These are phyloP conservation scores for Dicyrtomina minuta DNA, from an alignment of 2,888 invertebrate genomes.

Conservation along the genomic window DNA sequence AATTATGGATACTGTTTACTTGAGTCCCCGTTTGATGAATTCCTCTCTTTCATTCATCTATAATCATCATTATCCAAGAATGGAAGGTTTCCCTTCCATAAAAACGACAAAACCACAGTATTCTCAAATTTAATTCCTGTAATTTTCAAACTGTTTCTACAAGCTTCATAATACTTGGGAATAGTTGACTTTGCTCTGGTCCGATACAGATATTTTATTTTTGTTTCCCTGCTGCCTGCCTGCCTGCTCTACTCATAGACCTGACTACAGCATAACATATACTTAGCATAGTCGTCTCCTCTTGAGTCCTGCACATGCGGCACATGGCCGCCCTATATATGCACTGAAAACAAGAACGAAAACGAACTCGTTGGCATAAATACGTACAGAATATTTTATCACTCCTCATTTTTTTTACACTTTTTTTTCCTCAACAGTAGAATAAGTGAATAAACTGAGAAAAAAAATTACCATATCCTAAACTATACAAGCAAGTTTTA, in stretches of 20 bases:
- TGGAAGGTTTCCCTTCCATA: slow-evolving; percentile 22
- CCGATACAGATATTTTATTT: too few relatives aligned
- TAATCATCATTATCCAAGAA: slow-evolving; percentile 24
- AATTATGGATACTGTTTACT: neutral
- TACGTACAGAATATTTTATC: neutral
- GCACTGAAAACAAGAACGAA: too few relatives aligned
- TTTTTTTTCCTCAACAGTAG: neutral
- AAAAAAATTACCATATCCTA: neutral
- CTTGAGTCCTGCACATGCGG: too few relatives aligned
- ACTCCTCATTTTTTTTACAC: neutral
- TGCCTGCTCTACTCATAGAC: too few relatives aligned
- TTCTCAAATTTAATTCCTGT: slow-evolving; percentile 29
- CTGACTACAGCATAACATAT: too few relatives aligned
- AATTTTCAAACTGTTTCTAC: slow-evolving; percentile 15
- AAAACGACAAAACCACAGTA: slow-evolving; percentile 26
- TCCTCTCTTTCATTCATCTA: slow-evolving; percentile 24
- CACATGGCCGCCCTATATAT: too few relatives aligned
- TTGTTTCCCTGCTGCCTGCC: too few relatives aligned
- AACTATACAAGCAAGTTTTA: neutral
- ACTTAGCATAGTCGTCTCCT: too few relatives aligned
- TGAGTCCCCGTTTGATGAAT: slow-evolving; percentile 8
- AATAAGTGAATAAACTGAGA: neutral
- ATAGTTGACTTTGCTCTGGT: too few relatives aligned
- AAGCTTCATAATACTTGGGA: neutral
- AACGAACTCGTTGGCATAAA: too few relatives aligned